Evolutionary conservation across 2,888 invertebrate species (phyloP), one percentile per base, ranked within the genome.

Genomic region (Eupithecia centaureata): DNA sequence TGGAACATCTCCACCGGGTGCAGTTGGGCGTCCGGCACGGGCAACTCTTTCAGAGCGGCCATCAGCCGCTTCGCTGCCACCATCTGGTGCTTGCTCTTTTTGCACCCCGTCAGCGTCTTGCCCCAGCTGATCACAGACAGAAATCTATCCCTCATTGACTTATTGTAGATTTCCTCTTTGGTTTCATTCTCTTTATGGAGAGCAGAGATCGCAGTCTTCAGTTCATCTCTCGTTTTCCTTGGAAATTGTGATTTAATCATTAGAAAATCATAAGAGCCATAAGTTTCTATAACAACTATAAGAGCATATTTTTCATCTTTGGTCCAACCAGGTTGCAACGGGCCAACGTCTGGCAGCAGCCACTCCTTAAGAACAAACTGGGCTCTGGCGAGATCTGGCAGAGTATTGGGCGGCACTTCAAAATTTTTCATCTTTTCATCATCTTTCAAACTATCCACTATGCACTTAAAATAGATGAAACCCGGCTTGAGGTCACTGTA

Each of bases 271-370:
- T 18, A 35, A 42, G 28, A 4, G 5, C 67, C 63, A 60, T 51
- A 63, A 33, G 51, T 42, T 63, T 67, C 60, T 15, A 67, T 33
- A 42, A 60, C 60, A 22, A 67, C 63, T 25, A 67, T 58, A 2
- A 67, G 63, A n/a, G 42, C 15, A 28, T 63, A 67, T 30, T 67
- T 67, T 32, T 67, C 63, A 63, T 67, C 63, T 54, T 25, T 52
- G 7, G 63, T 63, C 67, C 67, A 67, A 47, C 67, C 63, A 2
- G 25, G 28, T 0, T 7, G 18, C 32, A 67, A 27, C 10, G 30
- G 1, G 22, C 67, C 67, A 13, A 54, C 25, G 15, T 67, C 32
- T 18, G 63, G 67, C 67, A 67, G 59, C 22, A 67, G 54, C 35
- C 51, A 67, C 42, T 67, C 63, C 18, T 67, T 59, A 0, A 67